These are phyloP conservation scores for Pterois miles DNA, from an alignment of 2,797 vertebrate species.

Conservation along the genomic window DNA sequence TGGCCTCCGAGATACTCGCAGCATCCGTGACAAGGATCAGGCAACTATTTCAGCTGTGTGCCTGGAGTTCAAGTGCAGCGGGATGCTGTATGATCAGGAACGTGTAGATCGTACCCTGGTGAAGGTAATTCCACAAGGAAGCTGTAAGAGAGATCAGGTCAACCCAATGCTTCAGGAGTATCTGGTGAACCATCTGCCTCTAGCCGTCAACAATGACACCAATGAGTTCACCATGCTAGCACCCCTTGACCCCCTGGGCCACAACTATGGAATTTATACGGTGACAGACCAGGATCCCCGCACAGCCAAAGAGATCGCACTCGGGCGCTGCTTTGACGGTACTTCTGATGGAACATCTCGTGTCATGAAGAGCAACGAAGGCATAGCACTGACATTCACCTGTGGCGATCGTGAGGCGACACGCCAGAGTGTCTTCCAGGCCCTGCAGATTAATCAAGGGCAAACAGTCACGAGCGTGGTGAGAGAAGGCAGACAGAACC, in stretches of 20 bases:
- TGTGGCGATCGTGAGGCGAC: conserved; percentile 86
- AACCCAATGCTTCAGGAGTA: conserved; percentile 96
- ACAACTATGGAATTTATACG: conserved; percentile 99
- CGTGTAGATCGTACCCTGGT: conserved; percentile 95
- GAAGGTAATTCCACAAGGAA: conserved; percentile 94
- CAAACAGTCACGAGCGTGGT: conserved; percentile 65
- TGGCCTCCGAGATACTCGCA: conserved; percentile 93
- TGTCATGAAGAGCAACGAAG: conserved; percentile 93
- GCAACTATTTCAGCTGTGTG: conserved; percentile 89
- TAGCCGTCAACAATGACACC: conserved; percentile 96
- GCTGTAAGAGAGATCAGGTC: conserved; percentile 91
- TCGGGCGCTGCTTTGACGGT: conserved; percentile 97
- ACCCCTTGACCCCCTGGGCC: conserved; percentile 95
- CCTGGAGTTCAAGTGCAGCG: conserved; percentile 97
- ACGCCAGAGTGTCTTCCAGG: conserved; percentile 89
- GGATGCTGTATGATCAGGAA: conserved; percentile 97
- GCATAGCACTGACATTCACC: conserved; percentile 91
- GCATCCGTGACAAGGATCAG: conserved; percentile 88
- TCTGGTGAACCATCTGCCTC: conserved; percentile 95
- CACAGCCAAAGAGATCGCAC: conserved; percentile 95
- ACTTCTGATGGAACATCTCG: conserved; percentile 93
- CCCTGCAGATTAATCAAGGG: conserved; percentile 81
- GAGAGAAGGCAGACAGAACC: conserved; percentile 73
- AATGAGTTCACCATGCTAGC: conserved; percentile 98
- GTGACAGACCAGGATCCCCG: conserved; percentile 97